phyloP scores from a whole-genome alignment of 2,888 invertebrate species.

The Petrolisthes cinctipes region DNA sequence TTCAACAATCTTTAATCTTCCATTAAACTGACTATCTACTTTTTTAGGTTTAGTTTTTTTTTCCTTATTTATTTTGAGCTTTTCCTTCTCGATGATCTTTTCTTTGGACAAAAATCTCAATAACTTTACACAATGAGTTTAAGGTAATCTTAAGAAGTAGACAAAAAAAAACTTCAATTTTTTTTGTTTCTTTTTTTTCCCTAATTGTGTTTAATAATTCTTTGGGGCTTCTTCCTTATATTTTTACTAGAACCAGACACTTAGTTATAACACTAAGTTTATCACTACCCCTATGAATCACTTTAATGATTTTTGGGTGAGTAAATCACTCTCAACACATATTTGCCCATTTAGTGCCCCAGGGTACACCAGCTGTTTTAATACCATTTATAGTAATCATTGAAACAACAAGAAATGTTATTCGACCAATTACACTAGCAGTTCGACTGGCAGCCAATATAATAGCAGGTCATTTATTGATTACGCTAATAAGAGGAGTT shows the following conservation, averaged over 20 bases:
- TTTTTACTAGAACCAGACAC: too few species aligned
- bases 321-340: slow-evolving; percentile 76
- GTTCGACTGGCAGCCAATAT: slow-evolving; percentile 85
- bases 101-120: background rate
- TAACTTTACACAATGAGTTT: slow-evolving; percentile 5
- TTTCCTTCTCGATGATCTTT: slow-evolving; percentile 67
- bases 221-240: slow-evolving; percentile 79
- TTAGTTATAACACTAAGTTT: too few species aligned
- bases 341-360: slow-evolving; percentile 79
- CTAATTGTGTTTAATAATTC: slow-evolving; percentile 79
- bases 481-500: slow-evolving; percentile 74
- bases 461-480: slow-evolving; percentile 80
- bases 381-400: slow-evolving; percentile 82
- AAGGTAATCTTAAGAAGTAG: background rate
- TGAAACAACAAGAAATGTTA: slow-evolving; percentile 81
- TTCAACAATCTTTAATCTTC: slow-evolving; percentile 73
- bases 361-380: slow-evolving; percentile 76
- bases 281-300: too few species aligned
- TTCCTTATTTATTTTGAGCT: slow-evolving; percentile 73
- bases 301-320: too few species aligned
- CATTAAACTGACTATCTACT: slow-evolving; percentile 77
- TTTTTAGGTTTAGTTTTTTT: slow-evolving; percentile 73
- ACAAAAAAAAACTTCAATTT: background rate
- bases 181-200: slow-evolving; percentile 75
- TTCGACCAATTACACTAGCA: slow-evolving; percentile 80